Evolutionary conservation across 1,140 invertebrate species (phyloP), one percentile per base, ranked within the genome.

Genomic region (Brachionus calyciflorus): DNA sequence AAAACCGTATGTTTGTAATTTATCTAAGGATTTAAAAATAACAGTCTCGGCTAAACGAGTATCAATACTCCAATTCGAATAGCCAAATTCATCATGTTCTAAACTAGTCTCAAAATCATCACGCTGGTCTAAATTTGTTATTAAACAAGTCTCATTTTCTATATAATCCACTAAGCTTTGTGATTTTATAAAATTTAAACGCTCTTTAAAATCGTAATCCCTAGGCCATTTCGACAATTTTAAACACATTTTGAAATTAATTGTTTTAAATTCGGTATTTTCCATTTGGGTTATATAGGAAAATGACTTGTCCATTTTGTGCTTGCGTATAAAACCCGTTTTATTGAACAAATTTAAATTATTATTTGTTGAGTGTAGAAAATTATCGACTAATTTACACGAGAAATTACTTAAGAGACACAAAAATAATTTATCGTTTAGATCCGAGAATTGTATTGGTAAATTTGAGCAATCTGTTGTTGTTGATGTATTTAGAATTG

Each of bases 31-130:
- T 33, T 73, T 73, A 28, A 73, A 73, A 10, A 73, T 33, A 3
- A 73, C 37, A 33, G 69, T 73, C 19, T 73, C 69, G 69, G 28
- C 69, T 37, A 73, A 19, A 12, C 69, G 26, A 28, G 69, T 73
- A 26, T 73, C 69, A n/a, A 73, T 14, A 2, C 17, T 33, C 69
- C 69, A 73, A 12, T 41, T 55, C 17, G 40, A 24, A 9, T 19
- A 19, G 6, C 19, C 19, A 28, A 10, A n/a, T 10, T 65, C 60
- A 0, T 65, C 60, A n/a, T n/a, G n/a, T n/a, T n/a, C n/a, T n/a
- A 26, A 44, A 41, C 60, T 65, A 21, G 12, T 46, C 9, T 65
- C 60, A 5, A 65, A 12, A 0, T 65, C 33, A 10, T 65, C 60
- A 24, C 10, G 14, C 7, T 1, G 14, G 17, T 14, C 17, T 37